Evolutionary conservation across 2,888 invertebrate species (phyloP).

Genomic region (Drosophila falleni): DNA sequence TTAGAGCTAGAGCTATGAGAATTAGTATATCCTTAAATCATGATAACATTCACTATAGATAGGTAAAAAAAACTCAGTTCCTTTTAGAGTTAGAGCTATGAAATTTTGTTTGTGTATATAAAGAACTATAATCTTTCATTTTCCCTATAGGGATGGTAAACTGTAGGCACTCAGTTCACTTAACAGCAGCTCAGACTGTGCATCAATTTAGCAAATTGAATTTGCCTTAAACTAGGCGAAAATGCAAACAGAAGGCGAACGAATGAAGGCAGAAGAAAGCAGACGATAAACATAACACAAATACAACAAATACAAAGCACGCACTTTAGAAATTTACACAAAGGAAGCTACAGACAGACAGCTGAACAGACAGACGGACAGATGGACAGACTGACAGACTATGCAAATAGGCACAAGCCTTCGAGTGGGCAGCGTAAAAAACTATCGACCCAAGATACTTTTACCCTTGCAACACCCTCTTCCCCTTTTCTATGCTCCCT

Average conservation of each 20-base stretch:
- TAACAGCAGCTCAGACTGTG: conserved; percentile 3
- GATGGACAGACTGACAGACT: conserved; percentile 16
- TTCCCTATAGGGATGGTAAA: not conserved
- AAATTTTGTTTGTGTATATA: not conserved
- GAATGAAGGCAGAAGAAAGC: conserved; percentile 36
- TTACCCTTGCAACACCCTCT: not conserved
- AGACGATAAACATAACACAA: conserved; percentile 25
- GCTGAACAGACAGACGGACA: conserved; percentile 9
- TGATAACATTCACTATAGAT: too few relatives aligned
- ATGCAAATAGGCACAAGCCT: conserved; percentile 45
- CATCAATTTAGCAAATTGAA: conserved; percentile 60
- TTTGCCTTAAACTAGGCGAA: conserved; percentile 38
- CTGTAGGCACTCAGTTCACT: conserved; percentile 1
- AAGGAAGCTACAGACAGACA: conserved; percentile 35
- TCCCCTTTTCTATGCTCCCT: not conserved
- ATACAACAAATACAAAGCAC: conserved; percentile 36
- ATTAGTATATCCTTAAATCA: not conserved
- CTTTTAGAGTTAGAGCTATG: not conserved
- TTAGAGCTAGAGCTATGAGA: not conserved
- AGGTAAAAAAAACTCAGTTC: too few relatives aligned
- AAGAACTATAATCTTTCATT: not conserved
- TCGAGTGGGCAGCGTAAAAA: conserved; percentile 19
- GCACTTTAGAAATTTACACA: conserved; percentile 45
- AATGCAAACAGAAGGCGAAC: conserved; percentile 25
- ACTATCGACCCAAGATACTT: conserved; percentile 53